Percentiles rank a stretch among this genome's conserved stretches.
Evolutionary conservation across 2,797 vertebrate species (phyloP).

Genomic region (Balearica regulorum): DNA sequence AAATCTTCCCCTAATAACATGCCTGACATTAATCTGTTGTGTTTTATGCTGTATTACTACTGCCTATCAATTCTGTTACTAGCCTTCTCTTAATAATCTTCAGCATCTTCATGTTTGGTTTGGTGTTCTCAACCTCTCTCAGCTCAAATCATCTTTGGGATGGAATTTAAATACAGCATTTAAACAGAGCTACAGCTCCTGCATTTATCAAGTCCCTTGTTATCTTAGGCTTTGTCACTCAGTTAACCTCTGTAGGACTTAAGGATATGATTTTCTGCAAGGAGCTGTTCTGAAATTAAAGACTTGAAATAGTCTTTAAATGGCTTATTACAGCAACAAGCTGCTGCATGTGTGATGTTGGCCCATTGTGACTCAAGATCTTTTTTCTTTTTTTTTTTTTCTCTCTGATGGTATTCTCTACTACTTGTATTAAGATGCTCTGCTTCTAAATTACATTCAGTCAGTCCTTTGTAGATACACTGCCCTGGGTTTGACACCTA

Average conservation of each 20-base stretch:
- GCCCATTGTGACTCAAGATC: background rate
- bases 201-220: background rate
- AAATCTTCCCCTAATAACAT: background rate
- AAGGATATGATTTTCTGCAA: background rate
- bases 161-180: background rate
- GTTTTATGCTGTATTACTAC: background rate
- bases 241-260: background rate
- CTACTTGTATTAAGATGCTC: background rate
- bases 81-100: background rate
- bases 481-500: background rate
- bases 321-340: background rate
- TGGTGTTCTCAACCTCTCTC: background rate
- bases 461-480: too few relatives aligned
- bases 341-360: background rate
- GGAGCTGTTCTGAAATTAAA: background rate
- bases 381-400: rapidly evolving
- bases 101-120: background rate
- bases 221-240: too few relatives aligned
- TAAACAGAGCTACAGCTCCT: background rate
- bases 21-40: background rate
- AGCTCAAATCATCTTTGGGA: background rate
- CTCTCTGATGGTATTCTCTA: background rate
- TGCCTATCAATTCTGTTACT: background rate
- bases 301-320: background rate
- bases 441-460: background rate